Evolutionary conservation across 2,113 vertebrate genomes (phyloP), one percentile per base, ranked within the genome.

Genomic region (Sciurus niger): DNA sequence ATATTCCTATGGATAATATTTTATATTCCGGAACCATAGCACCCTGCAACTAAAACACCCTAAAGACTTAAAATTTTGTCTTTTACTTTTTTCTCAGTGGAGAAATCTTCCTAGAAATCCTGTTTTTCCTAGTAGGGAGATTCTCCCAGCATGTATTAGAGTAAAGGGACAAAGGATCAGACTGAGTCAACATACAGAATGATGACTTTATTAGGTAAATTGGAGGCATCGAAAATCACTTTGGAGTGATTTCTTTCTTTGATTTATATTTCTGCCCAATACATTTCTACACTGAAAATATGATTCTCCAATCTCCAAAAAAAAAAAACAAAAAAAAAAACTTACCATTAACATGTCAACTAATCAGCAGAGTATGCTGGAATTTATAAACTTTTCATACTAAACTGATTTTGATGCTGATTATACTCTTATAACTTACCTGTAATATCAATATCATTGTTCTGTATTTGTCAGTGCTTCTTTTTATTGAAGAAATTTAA

Each of bases 401-500:
- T 46, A 90, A 85, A 84, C 48, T 58, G 11, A 28, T 70, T 37
- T 20, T 40, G 55, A 17, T 63, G 82, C 65, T 90, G 17, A 60
- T 88, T 85, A 73, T 17, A 53, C 18, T 89, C 18, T 43, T 60
- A 68, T 73, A 84, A 94, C 24, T 84, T 55, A 79, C 48, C 46
- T 93, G 1, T 55, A 96, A 79, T 51, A 68, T 63, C 73, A 96
- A 79, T 55, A 68, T 63, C 70, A 55, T 86, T 95, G 37, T 83
- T 94, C 48, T 22, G 12, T 13, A 51, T 30, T 43, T 93, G 53
- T 65, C 79, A 95, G 8, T 43, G 85, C 13, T 67, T 72, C n/a
- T 70, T 58, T 77, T 96, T 96, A 92, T 94, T 95, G 93, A 97
- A 91, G 95, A 25, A 92, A 94, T 58, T 92, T 97, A 97, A 95